These are phyloP conservation scores for Cacoxenus indagator DNA, from an alignment of 2,888 invertebrate species.

Conservation along the genomic window DNA sequence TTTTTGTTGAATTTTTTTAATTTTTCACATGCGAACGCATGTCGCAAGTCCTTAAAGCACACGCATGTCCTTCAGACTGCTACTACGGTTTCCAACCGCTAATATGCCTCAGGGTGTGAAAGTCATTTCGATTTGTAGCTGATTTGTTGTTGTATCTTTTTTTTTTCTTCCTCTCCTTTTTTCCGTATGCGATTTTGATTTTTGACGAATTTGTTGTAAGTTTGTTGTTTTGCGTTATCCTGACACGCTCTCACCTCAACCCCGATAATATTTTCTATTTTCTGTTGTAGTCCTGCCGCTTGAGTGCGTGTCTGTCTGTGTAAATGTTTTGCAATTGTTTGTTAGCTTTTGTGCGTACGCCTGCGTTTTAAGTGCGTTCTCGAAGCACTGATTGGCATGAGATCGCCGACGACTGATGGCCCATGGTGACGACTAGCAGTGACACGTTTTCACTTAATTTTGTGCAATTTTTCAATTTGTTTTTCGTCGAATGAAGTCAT, in stretches of 20 bases:
- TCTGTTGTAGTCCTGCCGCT: too few species aligned
- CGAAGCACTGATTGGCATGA: conserved; percentile 30
- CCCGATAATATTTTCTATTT: too few species aligned
- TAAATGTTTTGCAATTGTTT: conserved; percentile 61
- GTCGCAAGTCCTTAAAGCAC: background rate
- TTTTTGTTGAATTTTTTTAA: conserved; percentile 51
- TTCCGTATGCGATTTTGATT: conserved; percentile 58
- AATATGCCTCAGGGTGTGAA: conserved; percentile 68
- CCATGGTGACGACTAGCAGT: too few species aligned
- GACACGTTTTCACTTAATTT: conserved; percentile 51
- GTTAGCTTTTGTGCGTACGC: conserved; percentile 54
- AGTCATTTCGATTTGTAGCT: conserved; percentile 50
- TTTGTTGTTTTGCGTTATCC: conserved; percentile 28
- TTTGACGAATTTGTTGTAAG: conserved; percentile 54
- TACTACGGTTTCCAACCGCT: conserved; percentile 33
- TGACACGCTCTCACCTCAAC: background rate
- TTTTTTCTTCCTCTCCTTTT: conserved; percentile 31
- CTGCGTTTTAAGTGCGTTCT: conserved; percentile 26
- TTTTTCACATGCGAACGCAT: conserved; percentile 25
- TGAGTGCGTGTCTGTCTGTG: conserved; percentile 35
- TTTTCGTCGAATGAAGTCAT: conserved; percentile 55
- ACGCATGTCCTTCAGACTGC: conserved; percentile 32
- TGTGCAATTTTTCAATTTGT: conserved; percentile 51
- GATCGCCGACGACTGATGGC: conserved; percentile 15
- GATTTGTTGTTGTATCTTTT: conserved; percentile 13